Evolutionary conservation across 2,888 invertebrate species (phyloP), one percentile per base, ranked within the genome.

Genomic region (Brachyopa scutellaris): DNA sequence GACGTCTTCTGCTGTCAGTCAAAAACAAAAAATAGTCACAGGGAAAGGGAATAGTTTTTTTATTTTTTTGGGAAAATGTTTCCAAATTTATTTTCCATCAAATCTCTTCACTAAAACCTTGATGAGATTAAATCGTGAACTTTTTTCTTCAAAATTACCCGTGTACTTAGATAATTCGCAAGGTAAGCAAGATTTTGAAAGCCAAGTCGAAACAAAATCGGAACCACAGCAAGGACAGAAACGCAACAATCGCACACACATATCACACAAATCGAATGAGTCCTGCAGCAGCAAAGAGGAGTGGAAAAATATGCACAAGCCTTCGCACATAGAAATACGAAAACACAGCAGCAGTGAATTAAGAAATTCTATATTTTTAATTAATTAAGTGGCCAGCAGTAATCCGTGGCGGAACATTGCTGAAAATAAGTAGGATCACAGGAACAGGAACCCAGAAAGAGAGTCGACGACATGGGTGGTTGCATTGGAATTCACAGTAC

Each of bases 401-500:
- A n/a, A n/a, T n/a, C 36, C 36, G 26, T 26, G 26, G 6, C 26
- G 31, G 8, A 23, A 40, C 7, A 8, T 11, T 36, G 36, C 26
- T 38, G 49, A 26, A 26, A 26, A 26, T 5, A 17, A 21, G 7
- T 19, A 51, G 26, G 49, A 31, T 36, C 19, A 36, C 26, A 40
- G 11, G 19, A 33, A 9, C 7, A 40, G 29, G 7, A 26, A 8
- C n/a, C n/a, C 15, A 36, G 11, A 17, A 7, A 17, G 13, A 42
- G 11, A 45, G 45, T 33, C 49, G 21, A 42, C 33, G 85, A 79
- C 85, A 96, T 96, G 96, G 96, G 96, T 91, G 96, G 96, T 90
- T 96, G 96, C 92, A 95, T 96, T 92, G 95, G 95, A 91, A 94
- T 95, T 91, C 94, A 94, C 90, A 94, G 95, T 90, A 86, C 88